phyloP scores from a whole-genome alignment of 2,797 vertebrate genomes.

The Lepidocolaptes lacrymiger region DNA sequence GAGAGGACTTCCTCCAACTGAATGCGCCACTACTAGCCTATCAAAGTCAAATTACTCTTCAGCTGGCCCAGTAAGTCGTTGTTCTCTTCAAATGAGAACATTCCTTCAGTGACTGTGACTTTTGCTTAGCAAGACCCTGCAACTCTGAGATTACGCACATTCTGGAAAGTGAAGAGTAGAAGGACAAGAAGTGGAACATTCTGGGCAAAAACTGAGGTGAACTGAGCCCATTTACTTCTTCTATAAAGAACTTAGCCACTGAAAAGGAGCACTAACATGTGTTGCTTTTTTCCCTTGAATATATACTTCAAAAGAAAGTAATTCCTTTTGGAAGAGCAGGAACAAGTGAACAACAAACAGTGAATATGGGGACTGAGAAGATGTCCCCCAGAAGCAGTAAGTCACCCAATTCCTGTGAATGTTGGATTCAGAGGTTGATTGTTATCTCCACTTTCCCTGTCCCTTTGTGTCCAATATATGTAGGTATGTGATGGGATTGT shows the following conservation, averaged over 20 bases:
- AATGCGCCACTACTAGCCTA: background rate
- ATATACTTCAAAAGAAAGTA: background rate
- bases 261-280: background rate
- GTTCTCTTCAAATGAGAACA: background rate
- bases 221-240: background rate
- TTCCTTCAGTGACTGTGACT: background rate
- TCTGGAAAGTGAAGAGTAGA: background rate
- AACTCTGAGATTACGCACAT: background rate
- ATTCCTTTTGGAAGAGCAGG: background rate
- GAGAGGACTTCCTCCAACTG: background rate
- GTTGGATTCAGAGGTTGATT: background rate
- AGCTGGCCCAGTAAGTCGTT: background rate
- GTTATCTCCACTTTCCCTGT: background rate
- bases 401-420: background rate
- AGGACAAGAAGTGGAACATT: background rate
- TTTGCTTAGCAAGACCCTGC: background rate
- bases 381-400: background rate
- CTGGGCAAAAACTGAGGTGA: background rate
- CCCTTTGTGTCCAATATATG: rapidly evolving
- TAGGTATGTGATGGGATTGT: background rate
- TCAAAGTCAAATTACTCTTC: background rate
- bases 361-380: background rate
- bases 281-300: background rate
- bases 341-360: background rate
- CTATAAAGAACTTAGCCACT: background rate